Evolutionary conservation across 37 sponge, comb jelly and placozoan species (phyloP), one percentile per base, ranked within the genome.

Genomic region (Bolinopsis microptera): DNA sequence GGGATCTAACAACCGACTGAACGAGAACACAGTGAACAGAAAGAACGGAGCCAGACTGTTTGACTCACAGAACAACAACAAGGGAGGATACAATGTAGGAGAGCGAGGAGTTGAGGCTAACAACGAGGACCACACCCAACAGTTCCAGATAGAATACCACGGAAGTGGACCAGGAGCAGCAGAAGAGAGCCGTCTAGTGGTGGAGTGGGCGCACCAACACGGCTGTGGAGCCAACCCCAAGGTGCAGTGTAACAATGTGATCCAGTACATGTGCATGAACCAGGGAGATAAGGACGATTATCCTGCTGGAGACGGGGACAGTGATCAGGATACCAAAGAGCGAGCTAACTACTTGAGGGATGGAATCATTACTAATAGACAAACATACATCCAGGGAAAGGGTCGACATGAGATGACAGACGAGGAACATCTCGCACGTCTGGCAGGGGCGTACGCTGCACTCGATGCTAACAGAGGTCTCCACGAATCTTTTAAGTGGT

Each of bases 351-450:
- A 86, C 67, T 39, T 98, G 25, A 93, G 96, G 27, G 95, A 98
- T 76, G 99, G 99, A 27, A 35, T 26, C 38, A 93, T 94, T 35
- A 97, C 96, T 0, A 38, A 40, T 61, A 97, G 96, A 23, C 99
- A 98, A 93, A 69, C 13, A 48, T 48, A 18, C 13, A 48, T 48
- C 61, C 61, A 48, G 61, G 61, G 61, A 48, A 5, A 5, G 5
- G 61, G 61, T 48, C 61, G 61, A 5, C 61, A 48, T 48, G 61
- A 48, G 61, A 48, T 13, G 13, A 48, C 5, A 18, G 61, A 48
- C 61, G 61, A 48, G 61, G 9, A 18, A 18, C 61, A 48, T 48
- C 61, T 48, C 13, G 61, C 5, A 13, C 61, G 61, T 48, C 5
- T 48, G 13, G 61, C 61, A 13, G 9, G 13, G 61, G 61, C 61